Base-by-base conservation (phyloP, 2,797 vertebrate species). In the Notamacropus eugenii region DNA sequence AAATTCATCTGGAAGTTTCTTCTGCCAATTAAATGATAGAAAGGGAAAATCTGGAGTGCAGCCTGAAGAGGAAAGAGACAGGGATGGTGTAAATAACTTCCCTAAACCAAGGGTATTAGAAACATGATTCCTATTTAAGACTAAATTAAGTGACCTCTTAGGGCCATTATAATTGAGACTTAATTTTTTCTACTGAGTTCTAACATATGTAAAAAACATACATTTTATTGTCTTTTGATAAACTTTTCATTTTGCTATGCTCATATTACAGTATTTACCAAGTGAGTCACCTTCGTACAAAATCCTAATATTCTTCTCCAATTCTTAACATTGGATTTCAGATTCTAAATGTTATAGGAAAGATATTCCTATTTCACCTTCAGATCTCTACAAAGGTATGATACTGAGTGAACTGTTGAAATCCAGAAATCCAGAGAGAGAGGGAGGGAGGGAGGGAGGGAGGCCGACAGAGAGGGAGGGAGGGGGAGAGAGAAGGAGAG, bases 401-500 rank as follows among this genome's bases (percentile, higher is more conserved):
- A 46, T 46, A 46, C 40, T 40, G 58, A 54, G 82, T 22, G 55
- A 54, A 55, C 10, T 54, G 22, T 1, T 74, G 19, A 91, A 46
- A 31, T 94, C 55, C 94, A 52, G 50, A 52, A 52, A 52, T 52
- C 24, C 90, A 58, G 28, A 46, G 12, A 24, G 19, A 82, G 40
- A 56, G 5, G 4, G 5, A 52, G 4, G 50, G 50, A 52, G 50
- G 50, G 50, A 5, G 50, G 50, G 5, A 6, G 5, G 0, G 5
- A 6, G 5, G 50, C 2, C 2, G 4, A 4, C 2, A 6, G 5
- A 6, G 5, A 6, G 5, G 0, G 5, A 6, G 5, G 0, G 5
- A 6, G 50, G 0, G 5, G 0, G 50, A 6, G 50, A 52, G 50
- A 6, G 50, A 52, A 6, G 50, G 50, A 52, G 50, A 52, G 50